Evolutionary conservation across 2,113 vertebrate species (phyloP), one percentile per base, ranked within the genome.

Genomic region (Psophia crepitans): DNA sequence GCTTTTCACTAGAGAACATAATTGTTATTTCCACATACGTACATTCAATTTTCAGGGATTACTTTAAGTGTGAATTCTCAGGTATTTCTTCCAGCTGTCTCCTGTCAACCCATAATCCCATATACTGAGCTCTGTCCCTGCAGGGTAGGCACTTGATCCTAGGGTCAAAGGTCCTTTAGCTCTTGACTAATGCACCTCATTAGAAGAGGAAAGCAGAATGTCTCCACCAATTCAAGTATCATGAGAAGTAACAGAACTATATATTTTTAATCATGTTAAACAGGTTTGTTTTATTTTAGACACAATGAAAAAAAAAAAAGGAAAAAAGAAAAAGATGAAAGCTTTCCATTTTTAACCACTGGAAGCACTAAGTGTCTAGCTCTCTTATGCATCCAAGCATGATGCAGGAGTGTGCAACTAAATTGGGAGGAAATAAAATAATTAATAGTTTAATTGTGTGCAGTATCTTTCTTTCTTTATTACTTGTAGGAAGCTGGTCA

Each of bases 51-150:
- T 98, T 98, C 96, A 96, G 91, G 96, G 96, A 97, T 97, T 97
- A 97, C 93, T 97, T 95, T 70, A 97, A 97, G 96, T 97, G 97
- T 97, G 96, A 98, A 98, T 97, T 97, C 90, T 95, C 96, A 96
- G 95, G 95, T 98, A 96, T 97, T 98, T 97, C 93, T 98, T 98
- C 98, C 98, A 98, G 98, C 97, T 98, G 98, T 93, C 97, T 98
- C 96, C 94, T 97, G 97, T 99, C 97, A 98, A 96, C 69, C 75
- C 63, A 28, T 98, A 98, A 98, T 98, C 98, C 97, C 96, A 84
- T 69, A 84, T 53, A 70, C 93, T 95, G 97, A 97, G 94, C 79
- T 86, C 95, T 96, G 87, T 95, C 95, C 96, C 89, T 97, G 91
- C 87, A 97, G 97, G 97, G 96, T 96, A 98, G 74, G 95, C 96